These are phyloP conservation scores for Charadrius vociferus DNA, from an alignment of 2,113 vertebrate species.

Conservation along the genomic window DNA sequence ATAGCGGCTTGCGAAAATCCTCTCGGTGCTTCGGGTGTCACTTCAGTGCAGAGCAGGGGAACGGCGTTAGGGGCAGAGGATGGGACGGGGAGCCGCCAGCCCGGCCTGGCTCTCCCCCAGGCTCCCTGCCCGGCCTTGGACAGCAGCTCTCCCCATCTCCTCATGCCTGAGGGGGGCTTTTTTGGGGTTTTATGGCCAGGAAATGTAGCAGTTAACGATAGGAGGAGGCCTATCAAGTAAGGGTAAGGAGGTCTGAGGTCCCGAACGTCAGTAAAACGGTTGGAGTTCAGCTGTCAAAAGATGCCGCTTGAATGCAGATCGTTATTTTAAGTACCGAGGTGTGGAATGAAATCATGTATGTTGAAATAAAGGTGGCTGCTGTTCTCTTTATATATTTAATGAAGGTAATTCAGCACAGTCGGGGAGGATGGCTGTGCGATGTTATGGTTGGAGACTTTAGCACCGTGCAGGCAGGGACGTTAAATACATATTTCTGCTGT, in stretches of 20 bases:
- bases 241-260: not conserved
- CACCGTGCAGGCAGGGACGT: not conserved
- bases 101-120: not conserved
- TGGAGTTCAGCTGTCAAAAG: slow-evolving; percentile 13
- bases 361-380: slow-evolving; percentile 4
- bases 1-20: not conserved
- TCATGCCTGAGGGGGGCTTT: accelerated
- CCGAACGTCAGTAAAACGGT: not conserved
- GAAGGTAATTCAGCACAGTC: not conserved
- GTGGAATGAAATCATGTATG: not conserved
- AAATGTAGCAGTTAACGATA: not conserved
- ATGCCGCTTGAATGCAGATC: slow-evolving; percentile 1
- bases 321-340: slow-evolving; percentile 23
- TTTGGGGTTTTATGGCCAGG: not conserved
- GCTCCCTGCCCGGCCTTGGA: not conserved
- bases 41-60: not conserved
- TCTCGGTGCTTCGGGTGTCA: not conserved
- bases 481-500: not conserved
- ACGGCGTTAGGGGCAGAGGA: accelerated
- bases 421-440: not conserved
- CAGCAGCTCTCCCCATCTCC: not conserved
- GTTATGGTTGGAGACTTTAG: not conserved
- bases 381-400: slow-evolving; percentile 12
- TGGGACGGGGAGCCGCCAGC: not conserved
- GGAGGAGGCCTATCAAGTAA: not conserved